Conservation (phyloP, 2,113 vertebrate genomes). For the Syrrhaptes paradoxus region DNA sequence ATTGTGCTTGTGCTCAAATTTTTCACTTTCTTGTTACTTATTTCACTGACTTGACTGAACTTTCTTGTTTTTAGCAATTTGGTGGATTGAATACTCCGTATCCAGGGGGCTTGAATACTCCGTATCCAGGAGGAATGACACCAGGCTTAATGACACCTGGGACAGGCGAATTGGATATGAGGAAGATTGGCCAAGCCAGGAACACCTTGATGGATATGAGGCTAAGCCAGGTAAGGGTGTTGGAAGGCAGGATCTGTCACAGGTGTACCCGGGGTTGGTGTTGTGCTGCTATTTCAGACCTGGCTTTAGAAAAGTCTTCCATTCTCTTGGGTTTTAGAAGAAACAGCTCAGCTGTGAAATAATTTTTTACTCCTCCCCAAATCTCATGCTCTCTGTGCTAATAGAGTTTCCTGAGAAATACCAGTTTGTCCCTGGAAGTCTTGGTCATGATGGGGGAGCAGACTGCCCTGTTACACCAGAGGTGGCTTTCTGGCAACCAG, state of each 20-base stretch:
- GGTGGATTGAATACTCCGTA: slow-evolving; percentile 84
- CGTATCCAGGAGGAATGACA: slow-evolving; percentile 95
- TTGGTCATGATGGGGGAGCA: background rate
- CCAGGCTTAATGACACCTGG: slow-evolving; percentile 94
- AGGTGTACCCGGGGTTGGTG: accelerated
- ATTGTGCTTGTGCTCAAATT: background rate
- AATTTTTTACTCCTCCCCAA: background rate
- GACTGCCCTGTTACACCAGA: background rate
- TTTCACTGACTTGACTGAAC: background rate
- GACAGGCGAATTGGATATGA: slow-evolving; percentile 97
- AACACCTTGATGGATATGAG: slow-evolving; percentile 99
- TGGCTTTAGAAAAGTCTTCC: background rate
- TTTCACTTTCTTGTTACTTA: background rate
- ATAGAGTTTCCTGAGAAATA: background rate
- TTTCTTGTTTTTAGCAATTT: slow-evolving; percentile 78
- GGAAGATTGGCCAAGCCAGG: slow-evolving; percentile 97
- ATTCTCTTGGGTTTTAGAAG: background rate
- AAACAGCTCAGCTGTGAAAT: background rate
- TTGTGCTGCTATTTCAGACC: background rate
- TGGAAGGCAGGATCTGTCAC: background rate
- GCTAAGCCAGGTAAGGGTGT: slow-evolving; percentile 88
- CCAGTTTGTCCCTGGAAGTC: background rate
- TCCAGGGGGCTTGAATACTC: slow-evolving; percentile 91
- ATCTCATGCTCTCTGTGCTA: background rate
- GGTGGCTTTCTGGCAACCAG: background rate